Evolutionary conservation across 2,113 vertebrate genomes (phyloP).

Genomic region (Pyxicephalus adspersus): DNA sequence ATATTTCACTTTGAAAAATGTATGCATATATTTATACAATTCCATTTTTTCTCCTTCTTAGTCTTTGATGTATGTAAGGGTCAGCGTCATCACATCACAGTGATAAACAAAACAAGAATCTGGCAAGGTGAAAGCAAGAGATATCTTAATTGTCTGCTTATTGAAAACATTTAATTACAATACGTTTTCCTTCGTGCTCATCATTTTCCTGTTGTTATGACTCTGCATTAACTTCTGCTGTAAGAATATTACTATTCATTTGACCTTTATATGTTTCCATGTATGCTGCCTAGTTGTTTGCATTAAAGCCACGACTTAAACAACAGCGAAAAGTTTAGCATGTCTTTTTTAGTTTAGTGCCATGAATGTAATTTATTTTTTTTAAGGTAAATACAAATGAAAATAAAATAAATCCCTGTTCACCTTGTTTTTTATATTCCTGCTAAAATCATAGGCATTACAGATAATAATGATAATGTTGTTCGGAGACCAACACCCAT

Average conservation of each 20-base stretch:
- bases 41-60: background rate
- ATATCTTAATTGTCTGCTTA: conserved; percentile 13
- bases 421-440: background rate
- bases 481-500: background rate
- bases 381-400: background rate
- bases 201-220: background rate
- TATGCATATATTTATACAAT: background rate
- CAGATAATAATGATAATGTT: background rate
- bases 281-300: conserved; percentile 8
- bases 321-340: conserved; percentile 2
- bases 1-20: background rate
- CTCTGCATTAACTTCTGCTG: background rate
- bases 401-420: background rate
- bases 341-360: background rate
- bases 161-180: conserved; percentile 14
- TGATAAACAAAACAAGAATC: conserved; percentile 1
- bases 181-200: background rate
- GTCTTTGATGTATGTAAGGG: conserved; percentile 6
- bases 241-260: too few relatives aligned
- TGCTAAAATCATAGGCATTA: background rate
- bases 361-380: background rate
- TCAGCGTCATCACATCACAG: background rate
- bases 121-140: background rate
- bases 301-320: background rate
- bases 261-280: background rate